Base-by-base conservation (phyloP, 2,888 invertebrate genomes). In the Ariolimax columbianus region DNA sequence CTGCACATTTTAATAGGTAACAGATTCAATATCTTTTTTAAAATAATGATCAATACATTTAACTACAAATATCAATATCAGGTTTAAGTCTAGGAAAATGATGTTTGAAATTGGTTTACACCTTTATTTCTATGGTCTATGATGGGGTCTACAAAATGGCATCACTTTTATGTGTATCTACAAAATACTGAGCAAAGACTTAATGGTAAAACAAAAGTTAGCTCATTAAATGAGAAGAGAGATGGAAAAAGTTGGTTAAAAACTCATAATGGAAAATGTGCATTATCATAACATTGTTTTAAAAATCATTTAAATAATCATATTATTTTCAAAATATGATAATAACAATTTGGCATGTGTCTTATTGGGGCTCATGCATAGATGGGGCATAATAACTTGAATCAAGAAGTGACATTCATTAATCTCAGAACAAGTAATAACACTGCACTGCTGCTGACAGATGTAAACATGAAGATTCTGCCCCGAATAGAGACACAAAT, bases 401-500 rank as follows among this genome's bases (percentile, higher is more conserved):
- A 68, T 30, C n/a, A 80, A 47, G 40, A 80, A 23, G n/a, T 66
- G 80, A 40, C 51, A 59, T 78, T 38, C 19, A 77, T 38, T 26
- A 40, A 51, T 77, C 36, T 59, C 26, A 40, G 63, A 63, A 63
- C 38, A 38, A 73, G 43, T 43, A 68, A 79, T 23, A 36, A 63
- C 14, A 80, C n/a, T n/a, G n/a, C n/a, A 70, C 51, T 66, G 81
- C 55, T 55, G 59, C 59, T 59, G 75, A 75, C 77, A 77, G 30
- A 68, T 40, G 36, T 33, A 83, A 77, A 59, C 0, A 43, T 83
- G 75, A 83, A 83, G 77, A 51, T 70, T 83, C 38, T 77, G 77
- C 83, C 83, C 70, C 40, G 68, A 68, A 72, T 38, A 59, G 59
- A 83, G 47, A 83, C 55, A 55, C 68, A 78, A 72, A 51, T 75